These are phyloP conservation scores for Drosophila leonis DNA, from an alignment of 2,888 invertebrate species.

Conservation along the genomic window DNA sequence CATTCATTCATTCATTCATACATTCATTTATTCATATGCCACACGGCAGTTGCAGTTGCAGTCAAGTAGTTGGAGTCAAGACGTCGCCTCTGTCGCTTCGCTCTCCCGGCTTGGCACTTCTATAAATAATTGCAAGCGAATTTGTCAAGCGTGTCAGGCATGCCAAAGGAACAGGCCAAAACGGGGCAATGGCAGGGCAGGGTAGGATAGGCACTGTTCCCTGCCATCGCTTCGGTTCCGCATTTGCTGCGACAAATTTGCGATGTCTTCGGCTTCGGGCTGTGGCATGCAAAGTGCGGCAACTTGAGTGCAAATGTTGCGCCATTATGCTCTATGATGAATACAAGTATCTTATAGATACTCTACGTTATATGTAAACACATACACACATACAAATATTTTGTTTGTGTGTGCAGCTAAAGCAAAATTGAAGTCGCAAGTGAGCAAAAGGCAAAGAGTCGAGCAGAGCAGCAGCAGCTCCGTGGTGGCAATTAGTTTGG, in stretches of 20 bases:
- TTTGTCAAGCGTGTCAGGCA: conserved; percentile 73
- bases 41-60: conserved; percentile 49
- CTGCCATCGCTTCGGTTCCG: neutral
- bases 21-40: conserved; percentile 35
- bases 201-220: neutral
- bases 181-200: neutral
- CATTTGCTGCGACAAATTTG: conserved; percentile 70
- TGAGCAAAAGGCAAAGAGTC: conserved; percentile 22
- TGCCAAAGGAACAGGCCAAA: conserved; percentile 20
- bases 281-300: conserved; percentile 67
- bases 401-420: conserved; percentile 1
- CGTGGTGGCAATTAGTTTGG: conserved; percentile 50
- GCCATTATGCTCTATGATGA: conserved; percentile 64
- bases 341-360: conserved; percentile 45
- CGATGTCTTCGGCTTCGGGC: conserved; percentile 62
- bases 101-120: conserved; percentile 54
- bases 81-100: conserved; percentile 37
- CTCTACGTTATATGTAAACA: conserved; percentile 9
- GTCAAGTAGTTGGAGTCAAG: conserved; percentile 65
- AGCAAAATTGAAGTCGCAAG: conserved; percentile 14
- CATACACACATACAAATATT: neutral
- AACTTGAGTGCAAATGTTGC: conserved; percentile 78
- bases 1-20: conserved; percentile 52
- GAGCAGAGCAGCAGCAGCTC: conserved; percentile 19
- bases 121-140: conserved; percentile 79